Evolutionary conservation across 2,888 invertebrate species (phyloP).

Genomic region (Conops quadrifasciatus): DNA sequence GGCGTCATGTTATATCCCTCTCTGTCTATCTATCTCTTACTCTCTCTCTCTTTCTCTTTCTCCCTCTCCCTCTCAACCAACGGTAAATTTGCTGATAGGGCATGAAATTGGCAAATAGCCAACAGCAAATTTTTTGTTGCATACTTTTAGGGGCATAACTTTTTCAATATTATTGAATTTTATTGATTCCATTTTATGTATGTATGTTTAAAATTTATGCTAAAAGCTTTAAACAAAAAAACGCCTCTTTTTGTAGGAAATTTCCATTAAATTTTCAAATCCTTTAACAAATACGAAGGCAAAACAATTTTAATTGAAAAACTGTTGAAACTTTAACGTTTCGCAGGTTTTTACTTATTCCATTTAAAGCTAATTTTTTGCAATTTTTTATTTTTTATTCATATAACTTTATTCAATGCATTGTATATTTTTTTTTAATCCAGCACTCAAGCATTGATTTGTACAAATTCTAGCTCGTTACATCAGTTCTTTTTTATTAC

Average conservation of each 20-base stretch:
- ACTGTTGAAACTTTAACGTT: no score
- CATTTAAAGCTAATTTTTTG: no score
- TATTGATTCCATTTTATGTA: no score
- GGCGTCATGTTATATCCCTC: background rate
- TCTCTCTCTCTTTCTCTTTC: background rate
- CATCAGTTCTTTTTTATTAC: slow-evolving; percentile 2
- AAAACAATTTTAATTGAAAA: no score
- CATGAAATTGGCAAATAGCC: no score
- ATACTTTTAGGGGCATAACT: background rate
- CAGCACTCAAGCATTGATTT: slow-evolving; percentile 11
- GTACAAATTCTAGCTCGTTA: slow-evolving; percentile 6
- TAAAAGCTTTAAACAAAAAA: background rate
- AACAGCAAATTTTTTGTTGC: background rate
- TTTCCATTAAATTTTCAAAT: no score
- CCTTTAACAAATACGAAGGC: no score
- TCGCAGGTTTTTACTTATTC: no score
- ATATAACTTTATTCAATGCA: background rate
- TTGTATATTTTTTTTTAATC: slow-evolving; percentile 3
- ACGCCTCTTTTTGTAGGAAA: background rate
- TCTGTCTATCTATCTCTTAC: background rate
- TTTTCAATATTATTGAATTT: no score
- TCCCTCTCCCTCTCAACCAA: slow-evolving; percentile 1
- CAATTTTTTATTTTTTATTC: background rate
- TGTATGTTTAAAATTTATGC: background rate
- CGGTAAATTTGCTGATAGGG: slow-evolving; percentile 15